Evolutionary conservation across 2,888 invertebrate species (phyloP), one percentile per base, ranked within the genome.

Genomic region (Callosobruchus maculatus): DNA sequence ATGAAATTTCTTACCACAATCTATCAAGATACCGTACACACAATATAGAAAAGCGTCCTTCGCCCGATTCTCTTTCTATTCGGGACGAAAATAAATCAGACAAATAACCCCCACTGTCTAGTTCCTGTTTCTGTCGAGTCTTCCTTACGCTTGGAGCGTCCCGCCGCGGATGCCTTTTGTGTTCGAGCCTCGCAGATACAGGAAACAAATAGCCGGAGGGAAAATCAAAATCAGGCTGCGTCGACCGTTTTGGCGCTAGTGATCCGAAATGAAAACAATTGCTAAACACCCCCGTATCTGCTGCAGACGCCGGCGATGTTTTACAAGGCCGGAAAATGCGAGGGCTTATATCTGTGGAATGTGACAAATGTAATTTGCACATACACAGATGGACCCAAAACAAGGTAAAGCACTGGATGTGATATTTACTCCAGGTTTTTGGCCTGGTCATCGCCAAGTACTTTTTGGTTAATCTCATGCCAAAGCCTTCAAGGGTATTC

Each of bases 211-310:
- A 72, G 73, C 74, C 71, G 71, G 72, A 74, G 71, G 71, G 72
- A 71, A 75, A 73, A 77, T 78, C 78, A 72, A 75, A 75, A 73
- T 73, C 73, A 71, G 68, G 72, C 70, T 74, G 71, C 72, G 71
- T 70, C 72, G 49, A 49, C 49, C 49, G 49, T 49, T 49, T 49
- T 49, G 49, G 13, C 13, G 49, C 18, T 7, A 18, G 49, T 49
- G 5, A 49, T 49, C 13, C 18, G 18, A 18, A 49, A 49, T 49
- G 78, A 76, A 77, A 77, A 77, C 79, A 79, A 78, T 77, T 73
- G 77, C 66, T 18, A 49, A 18, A 49, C 49, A 26, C 26, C 26
- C 7, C 72, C 72, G 73, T 76, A 74, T 79, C 79, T 76, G 21
- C 73, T 74, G 76, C 78, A 79, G 77, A 77, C 2, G 26, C 26